phyloP scores from a whole-genome alignment of 1,140 invertebrate species.

The Drosophila watanabei region DNA sequence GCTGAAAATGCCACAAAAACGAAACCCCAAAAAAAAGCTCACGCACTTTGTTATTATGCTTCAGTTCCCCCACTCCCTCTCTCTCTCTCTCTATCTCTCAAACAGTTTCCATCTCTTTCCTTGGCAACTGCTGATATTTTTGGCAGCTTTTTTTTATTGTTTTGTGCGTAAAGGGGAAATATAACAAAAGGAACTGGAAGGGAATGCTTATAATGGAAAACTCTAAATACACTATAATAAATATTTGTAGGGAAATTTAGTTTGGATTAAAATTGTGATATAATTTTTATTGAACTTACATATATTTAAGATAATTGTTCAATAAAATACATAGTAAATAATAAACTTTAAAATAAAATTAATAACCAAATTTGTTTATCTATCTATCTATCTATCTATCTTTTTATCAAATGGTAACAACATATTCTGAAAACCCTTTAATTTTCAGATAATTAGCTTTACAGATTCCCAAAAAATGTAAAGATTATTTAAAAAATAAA shows the following conservation, averaged over 20 bases:
- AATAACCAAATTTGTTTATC: background rate
- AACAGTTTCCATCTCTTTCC: conserved; percentile 24
- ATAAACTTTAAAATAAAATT: background rate
- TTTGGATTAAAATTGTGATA: background rate
- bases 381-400: too few relatives aligned
- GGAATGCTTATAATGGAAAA: background rate
- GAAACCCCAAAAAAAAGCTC: conserved; percentile 55
- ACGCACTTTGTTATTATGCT: conserved; percentile 59
- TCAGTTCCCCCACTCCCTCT: conserved; percentile 15
- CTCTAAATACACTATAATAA: background rate
- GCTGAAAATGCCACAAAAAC: conserved; percentile 55
- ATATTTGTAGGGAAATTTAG: background rate
- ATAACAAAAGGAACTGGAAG: conserved; percentile 11
- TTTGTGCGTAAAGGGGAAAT: conserved; percentile 20
- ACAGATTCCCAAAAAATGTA: background rate
- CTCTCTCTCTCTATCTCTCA: conserved; percentile 7
- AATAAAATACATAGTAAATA: background rate
- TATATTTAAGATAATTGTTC: background rate
- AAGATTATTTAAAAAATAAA: background rate
- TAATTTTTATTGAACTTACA: background rate
- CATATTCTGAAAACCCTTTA: rapidly evolving
- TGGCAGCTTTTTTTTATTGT: conserved; percentile 60
- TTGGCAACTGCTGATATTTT: conserved; percentile 58
- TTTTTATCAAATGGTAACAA: too few relatives aligned
- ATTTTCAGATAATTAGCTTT: background rate